phyloP scores from a whole-genome alignment of 2,888 invertebrate species.

The Hirtodrosophila trivittata region DNA sequence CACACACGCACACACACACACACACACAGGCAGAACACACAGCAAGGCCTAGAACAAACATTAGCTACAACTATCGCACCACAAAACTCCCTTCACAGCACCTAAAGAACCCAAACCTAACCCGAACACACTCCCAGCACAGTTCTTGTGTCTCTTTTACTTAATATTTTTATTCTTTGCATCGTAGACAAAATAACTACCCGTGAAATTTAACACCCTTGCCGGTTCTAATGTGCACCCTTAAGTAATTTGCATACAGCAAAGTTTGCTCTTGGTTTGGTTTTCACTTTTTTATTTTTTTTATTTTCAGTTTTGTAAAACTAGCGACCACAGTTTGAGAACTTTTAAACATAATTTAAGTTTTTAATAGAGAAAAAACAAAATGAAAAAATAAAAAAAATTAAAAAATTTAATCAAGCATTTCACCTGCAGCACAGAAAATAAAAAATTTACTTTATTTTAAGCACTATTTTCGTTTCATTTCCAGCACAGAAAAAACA shows the following conservation, averaged over 20 bases:
- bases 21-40: conserved; percentile 13
- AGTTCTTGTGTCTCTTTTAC: conserved; percentile 14
- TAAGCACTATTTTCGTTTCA: conserved; percentile 18
- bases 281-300: conserved; percentile 23
- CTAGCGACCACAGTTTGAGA: conserved; percentile 31
- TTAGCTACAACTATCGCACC: conserved; percentile 34
- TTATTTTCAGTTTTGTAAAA: conserved; percentile 16
- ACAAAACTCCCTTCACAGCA: not conserved
- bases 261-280: conserved; percentile 50
- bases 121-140: conserved; percentile 11
- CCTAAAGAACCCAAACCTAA: not conserved
- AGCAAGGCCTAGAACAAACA: conserved; percentile 19
- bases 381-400: conserved; percentile 4
- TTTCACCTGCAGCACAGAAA: conserved; percentile 63
- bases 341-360: conserved; percentile 48
- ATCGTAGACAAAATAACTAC: conserved; percentile 58
- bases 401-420: conserved; percentile 49
- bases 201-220: conserved; percentile 66
- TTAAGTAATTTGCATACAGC: conserved; percentile 68
- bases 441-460: conserved; percentile 34
- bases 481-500: conserved; percentile 22
- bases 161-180: conserved; percentile 28
- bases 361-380: conserved; percentile 27
- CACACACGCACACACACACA: conserved; percentile 21
- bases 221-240: conserved; percentile 64